Percentiles rank a stretch among this genome's conserved stretches.
Evolutionary conservation across 2,113 vertebrate species (phyloP).

Genomic region (Lates calcarifer): DNA sequence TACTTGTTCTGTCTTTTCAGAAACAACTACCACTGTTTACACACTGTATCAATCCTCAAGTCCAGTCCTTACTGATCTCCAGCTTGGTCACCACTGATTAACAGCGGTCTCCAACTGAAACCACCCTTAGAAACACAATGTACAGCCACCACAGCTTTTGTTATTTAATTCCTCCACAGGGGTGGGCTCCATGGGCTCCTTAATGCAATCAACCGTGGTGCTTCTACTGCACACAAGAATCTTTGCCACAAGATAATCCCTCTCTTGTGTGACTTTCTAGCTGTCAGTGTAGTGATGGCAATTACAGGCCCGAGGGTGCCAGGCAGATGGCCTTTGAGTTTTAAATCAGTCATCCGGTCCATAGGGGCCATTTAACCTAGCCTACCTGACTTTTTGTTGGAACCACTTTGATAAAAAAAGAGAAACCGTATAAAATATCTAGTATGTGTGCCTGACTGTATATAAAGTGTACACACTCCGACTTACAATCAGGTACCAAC

Average conservation of each 20-base stretch:
- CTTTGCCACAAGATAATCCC: slow-evolving; percentile 68
- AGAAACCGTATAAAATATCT: not conserved
- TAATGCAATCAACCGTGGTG: slow-evolving; percentile 67
- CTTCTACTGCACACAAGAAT: slow-evolving; percentile 58
- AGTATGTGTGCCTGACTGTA: slow-evolving; percentile 9
- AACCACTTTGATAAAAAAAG: slow-evolving; percentile 12
- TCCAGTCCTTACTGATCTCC: slow-evolving; percentile 29
- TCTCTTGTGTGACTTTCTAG: slow-evolving; percentile 67
- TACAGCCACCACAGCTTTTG: slow-evolving; percentile 27
- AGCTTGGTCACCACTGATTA: slow-evolving; percentile 43
- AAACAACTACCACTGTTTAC: not conserved
- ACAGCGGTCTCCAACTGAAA: slow-evolving; percentile 10
- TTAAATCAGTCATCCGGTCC: slow-evolving; percentile 68
- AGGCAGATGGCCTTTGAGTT: slow-evolving; percentile 72
- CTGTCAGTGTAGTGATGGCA: slow-evolving; percentile 70
- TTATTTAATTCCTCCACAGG: slow-evolving; percentile 56
- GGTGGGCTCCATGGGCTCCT: slow-evolving; percentile 38
- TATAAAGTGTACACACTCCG: not conserved
- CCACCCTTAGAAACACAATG: slow-evolving; percentile 29
- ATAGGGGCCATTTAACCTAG: slow-evolving; percentile 69
- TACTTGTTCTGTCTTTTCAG: not conserved
- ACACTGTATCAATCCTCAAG: not conserved
- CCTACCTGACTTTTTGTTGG: slow-evolving; percentile 48
- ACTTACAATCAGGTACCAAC: not conserved
- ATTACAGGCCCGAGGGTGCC: slow-evolving; percentile 69